Evolutionary conservation across 2,888 invertebrate species (phyloP).

Genomic region (Malacosoma neustria): DNA sequence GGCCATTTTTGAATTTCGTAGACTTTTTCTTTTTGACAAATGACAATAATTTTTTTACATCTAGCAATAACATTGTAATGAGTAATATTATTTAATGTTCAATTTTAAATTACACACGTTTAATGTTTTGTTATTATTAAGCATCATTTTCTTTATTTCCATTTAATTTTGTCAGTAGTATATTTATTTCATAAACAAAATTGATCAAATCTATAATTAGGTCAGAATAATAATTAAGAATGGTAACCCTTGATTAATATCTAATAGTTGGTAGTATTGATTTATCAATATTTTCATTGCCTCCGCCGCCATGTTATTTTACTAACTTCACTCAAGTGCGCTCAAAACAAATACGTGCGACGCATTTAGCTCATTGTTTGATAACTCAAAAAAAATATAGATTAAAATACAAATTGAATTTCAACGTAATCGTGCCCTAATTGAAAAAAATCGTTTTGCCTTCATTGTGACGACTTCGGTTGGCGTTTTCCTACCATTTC

Average conservation of each 20-base stretch:
- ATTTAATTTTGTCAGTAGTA: too few relatives aligned
- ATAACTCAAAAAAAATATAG: constrained; percentile 32
- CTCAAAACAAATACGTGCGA: constrained; percentile 67
- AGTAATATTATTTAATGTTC: too few relatives aligned
- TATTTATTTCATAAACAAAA: too few relatives aligned
- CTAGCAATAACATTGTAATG: too few relatives aligned
- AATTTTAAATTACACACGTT: too few relatives aligned
- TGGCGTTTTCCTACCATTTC: constrained; percentile 16
- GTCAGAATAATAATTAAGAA: not conserved
- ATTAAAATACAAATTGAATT: constrained; percentile 20
- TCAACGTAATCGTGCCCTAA: constrained; percentile 1
- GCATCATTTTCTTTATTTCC: too few relatives aligned
- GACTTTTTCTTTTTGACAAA: constrained; percentile 14
- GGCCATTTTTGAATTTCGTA: constrained; percentile 21
- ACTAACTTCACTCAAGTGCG: constrained; percentile 59
- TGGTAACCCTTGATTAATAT: not conserved
- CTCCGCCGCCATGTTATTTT: constrained; percentile 45
- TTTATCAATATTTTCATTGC: constrained; percentile 30
- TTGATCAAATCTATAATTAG: too few relatives aligned
- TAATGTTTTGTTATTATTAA: too few relatives aligned
- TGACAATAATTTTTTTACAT: constrained; percentile 17
- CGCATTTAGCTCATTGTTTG: constrained; percentile 37
- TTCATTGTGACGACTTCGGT: constrained; percentile 10
- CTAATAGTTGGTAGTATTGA: not conserved
- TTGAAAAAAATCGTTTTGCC: constrained; percentile 5